Evolutionary conservation across 2,113 vertebrate genomes (phyloP), one percentile per base, ranked within the genome.

Genomic region (Rhadina sibilatrix): DNA sequence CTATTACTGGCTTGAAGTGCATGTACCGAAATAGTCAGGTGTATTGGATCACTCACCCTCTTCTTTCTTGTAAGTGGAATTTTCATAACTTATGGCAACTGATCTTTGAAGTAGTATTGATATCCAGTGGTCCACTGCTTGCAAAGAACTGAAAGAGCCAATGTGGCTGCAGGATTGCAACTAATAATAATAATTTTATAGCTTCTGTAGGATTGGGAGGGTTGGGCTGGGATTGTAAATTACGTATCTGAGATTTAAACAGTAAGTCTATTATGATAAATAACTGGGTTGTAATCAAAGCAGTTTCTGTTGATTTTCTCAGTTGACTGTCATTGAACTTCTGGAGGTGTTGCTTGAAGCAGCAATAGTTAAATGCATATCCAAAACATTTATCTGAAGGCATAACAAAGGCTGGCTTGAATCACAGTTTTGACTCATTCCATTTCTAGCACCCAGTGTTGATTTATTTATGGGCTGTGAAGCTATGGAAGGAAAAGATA

Each of bases 381-480:
- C 54, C 53, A n/a, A 89, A 94, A 77, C 23, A 57, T 14, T 2
- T 71, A 40, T 60, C 35, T 71, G 46, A 90, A 93, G 71, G 63
- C 80, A 80, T 86, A 70, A 68, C 77, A 87, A 64, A 57, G 30
- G 22, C 84, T 74, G 11, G 3, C 11, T 92, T 92, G 61, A 95
- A 86, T 90, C 86, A 88, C 60, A 66, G 16, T 66, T 86, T 88
- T 95, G 83, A 94, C 59, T 92, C 47, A 81, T 65, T 89, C 44
- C 38, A 52, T 47, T 93, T 68, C 76, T 74, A 44, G 42, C 60
- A 28, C 57, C 7, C 5, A 78, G 30, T 66, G 42, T 78, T 94
- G 68, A 63, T 94, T 86, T 96, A 87, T 94, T 94, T 92, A 86
- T 90, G 76, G 38, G 21, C 83, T 90, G 9, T 74, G 77, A 89